A percentile compares a stretch with the other conserved stretches of the same genome.
These are phyloP conservation scores for Enchytraeus crypticus DNA, from an alignment of 2,888 invertebrate genomes.

Conservation along the genomic window DNA sequence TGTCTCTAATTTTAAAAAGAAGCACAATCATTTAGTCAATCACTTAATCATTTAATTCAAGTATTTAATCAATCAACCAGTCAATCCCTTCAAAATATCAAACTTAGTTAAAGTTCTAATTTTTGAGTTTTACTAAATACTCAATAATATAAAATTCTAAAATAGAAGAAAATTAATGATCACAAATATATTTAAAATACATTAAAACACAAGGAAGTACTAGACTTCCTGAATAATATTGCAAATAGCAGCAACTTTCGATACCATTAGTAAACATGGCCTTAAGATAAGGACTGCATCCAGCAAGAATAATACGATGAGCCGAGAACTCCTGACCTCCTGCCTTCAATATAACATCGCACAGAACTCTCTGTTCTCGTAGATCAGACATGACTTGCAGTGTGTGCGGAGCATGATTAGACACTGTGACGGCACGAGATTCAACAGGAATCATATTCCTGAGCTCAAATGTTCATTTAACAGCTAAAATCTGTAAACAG, in stretches of 20 bases:
- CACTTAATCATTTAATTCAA: not conserved
- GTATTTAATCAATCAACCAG: not conserved
- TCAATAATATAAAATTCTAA: too few relatives aligned
- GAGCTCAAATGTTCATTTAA: too few relatives aligned
- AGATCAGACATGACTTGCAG: constrained; percentile 41
- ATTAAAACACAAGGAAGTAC: not conserved
- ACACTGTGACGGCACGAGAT: constrained; percentile 37
- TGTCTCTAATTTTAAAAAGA: not conserved
- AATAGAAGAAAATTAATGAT: not conserved
- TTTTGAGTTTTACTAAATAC: too few relatives aligned
- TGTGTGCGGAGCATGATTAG: constrained; percentile 37
- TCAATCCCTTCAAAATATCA: not conserved
- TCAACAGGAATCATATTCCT: constrained; percentile 43
- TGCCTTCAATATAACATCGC: constrained; percentile 40
- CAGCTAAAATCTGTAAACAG: too few relatives aligned
- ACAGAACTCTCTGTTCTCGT: constrained; percentile 34
- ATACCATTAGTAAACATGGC: constrained; percentile 47
- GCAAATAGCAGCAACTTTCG: constrained; percentile 10
- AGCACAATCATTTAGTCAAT: not conserved
- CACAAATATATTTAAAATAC: not conserved
- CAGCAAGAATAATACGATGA: constrained; percentile 42
- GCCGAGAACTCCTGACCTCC: constrained; percentile 38
- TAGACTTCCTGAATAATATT: too few relatives aligned
- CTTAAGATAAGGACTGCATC: constrained; percentile 42
- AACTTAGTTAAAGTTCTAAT: too few relatives aligned